Evolutionary conservation across 2,888 invertebrate genomes (phyloP).

Genomic region (Boloria selene): DNA sequence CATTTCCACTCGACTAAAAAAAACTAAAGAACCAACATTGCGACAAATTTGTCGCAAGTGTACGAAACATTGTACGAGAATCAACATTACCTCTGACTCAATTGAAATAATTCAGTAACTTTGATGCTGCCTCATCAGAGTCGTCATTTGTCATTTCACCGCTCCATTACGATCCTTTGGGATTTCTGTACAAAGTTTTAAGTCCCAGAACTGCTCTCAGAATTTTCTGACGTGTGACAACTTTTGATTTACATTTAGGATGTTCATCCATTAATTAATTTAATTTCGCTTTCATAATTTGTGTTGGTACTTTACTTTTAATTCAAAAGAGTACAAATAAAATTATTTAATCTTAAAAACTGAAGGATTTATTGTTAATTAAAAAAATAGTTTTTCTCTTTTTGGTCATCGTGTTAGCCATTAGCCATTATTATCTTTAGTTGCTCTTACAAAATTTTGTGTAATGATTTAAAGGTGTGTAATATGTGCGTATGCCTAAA

Average conservation of each 20-base stretch:
- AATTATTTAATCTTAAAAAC: too few species aligned
- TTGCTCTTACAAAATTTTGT: too few species aligned
- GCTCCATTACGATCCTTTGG: constrained; percentile 28
- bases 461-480: too few species aligned
- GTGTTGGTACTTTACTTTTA: too few species aligned
- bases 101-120: constrained; percentile 34
- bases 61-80: constrained; percentile 2
- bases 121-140: constrained; percentile 30
- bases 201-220: constrained; percentile 21
- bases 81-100: constrained; percentile 29
- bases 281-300: not conserved
- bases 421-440: too few species aligned
- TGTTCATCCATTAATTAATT: not conserved
- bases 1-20: not conserved
- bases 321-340: too few species aligned
- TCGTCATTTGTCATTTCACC: constrained; percentile 29
- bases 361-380: too few species aligned
- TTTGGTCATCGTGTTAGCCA: too few species aligned
- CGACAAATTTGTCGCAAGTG: constrained; percentile 15
- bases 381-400: too few species aligned
- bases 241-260: constrained; percentile 24
- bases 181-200: constrained; percentile 25
- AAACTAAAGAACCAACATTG: too few species aligned
- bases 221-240: constrained; percentile 31
- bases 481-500: too few species aligned